Base-by-base conservation (phyloP, 2,888 invertebrate genomes). In the Troides helena region DNA sequence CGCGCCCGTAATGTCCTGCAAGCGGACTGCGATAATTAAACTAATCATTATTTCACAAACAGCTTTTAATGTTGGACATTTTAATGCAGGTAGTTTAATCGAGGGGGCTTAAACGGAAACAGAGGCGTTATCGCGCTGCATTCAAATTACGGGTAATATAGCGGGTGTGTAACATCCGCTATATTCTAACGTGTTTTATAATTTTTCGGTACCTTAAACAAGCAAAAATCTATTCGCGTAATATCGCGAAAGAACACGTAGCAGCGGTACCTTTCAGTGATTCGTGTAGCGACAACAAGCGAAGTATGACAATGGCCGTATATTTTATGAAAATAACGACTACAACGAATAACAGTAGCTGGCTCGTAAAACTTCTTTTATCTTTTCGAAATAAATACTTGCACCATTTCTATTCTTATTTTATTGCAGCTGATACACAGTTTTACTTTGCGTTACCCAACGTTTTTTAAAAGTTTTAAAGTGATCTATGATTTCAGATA, bases 11-110 rank as follows among this genome's bases (percentile, higher is more conserved):
- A 78, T 75, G 74, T 75, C 67, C 74, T 67, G 70, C 70, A 71
- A 75, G 73, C 72, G 73, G 78, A 74, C 75, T 77, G 74, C 69
- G 73, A 77, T 78, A 76, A 83, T 84, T 84, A 79, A 78, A 79
- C 79, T 83, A 83, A 85, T 84, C 79, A 81, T 80, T 82, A 79
- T 83, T 85, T 83, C 78, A 81, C 79, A 78, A 77, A 74, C 75
- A 75, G 73, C 74, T 72, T 70, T 71, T 71, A 75, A 74, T 75
- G 74, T 73, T 73, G 72, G 62, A 43, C 67, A 57, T 62, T 65
- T 69, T 65, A 59, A 65, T 43, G 60, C 10, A 8, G 17, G 36
- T 21, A 63, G 21, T 68, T 68, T 63, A 68, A 46, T 68, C 63
- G 63, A 6, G 62, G 21, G 36, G 46, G 23, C 63, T 53, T 64